Conservation (phyloP, 2,797 vertebrate genomes). For the Semaprochilodus insignis region DNA sequence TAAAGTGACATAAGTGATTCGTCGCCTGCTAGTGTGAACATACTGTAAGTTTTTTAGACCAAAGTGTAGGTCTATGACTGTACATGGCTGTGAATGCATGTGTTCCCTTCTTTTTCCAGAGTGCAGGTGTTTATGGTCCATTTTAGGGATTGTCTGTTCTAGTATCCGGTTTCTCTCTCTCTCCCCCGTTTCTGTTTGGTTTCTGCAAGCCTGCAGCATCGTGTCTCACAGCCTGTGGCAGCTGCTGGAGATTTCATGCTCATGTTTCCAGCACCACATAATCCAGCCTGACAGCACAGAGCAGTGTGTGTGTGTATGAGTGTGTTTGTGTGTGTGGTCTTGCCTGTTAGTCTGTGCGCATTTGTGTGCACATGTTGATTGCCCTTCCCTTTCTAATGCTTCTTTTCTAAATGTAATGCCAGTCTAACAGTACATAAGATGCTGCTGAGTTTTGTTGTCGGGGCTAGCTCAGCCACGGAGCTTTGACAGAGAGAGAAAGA, state of each 20-base stretch:
- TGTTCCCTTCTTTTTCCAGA: constrained; percentile 1
- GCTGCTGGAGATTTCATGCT: constrained; percentile 72
- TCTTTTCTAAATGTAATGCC: constrained; percentile 1
- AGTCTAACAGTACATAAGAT: constrained; percentile 1
- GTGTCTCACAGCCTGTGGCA: constrained; percentile 66
- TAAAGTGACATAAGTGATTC: too few relatives aligned
- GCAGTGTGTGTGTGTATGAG: constrained; percentile 57
- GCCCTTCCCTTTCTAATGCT: not conserved
- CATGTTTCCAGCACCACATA: constrained; percentile 66
- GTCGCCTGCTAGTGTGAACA: too few relatives aligned
- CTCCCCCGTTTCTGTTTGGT: not conserved
- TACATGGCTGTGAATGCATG: not conserved
- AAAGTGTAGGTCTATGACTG: not conserved
- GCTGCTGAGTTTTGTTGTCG: constrained; percentile 11
- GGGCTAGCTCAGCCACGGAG: not conserved
- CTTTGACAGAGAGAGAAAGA: not conserved
- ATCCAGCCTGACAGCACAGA: constrained; percentile 72
- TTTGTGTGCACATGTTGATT: not conserved
- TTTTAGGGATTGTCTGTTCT: constrained; percentile 38
- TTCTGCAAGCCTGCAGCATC: constrained; percentile 48
- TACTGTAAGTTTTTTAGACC: too few relatives aligned
- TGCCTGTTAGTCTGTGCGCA: not conserved
- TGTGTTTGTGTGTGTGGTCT: constrained; percentile 12
- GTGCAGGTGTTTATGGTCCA: constrained; percentile 40
- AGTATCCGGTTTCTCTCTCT: constrained; percentile 14